phyloP scores from a whole-genome alignment of 2,113 vertebrate species.

The Anolis carolinensis region DNA sequence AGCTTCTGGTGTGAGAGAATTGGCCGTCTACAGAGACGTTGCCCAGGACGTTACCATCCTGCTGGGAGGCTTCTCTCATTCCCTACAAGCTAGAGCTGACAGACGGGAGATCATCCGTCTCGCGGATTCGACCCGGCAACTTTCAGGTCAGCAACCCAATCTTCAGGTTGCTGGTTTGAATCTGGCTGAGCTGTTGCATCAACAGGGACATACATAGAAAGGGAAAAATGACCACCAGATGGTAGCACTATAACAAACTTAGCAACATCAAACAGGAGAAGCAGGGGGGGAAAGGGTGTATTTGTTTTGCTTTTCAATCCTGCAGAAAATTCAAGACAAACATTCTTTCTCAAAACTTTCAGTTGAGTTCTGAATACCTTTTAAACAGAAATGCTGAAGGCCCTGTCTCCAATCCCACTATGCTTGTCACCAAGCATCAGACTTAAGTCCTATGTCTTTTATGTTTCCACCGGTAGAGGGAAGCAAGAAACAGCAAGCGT shows the following conservation, averaged over 20 bases:
- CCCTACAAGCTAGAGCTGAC: too few species aligned
- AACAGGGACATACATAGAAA: neutral
- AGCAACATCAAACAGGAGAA: neutral
- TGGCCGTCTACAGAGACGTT: too few species aligned
- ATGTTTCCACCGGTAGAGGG: constrained; percentile 74
- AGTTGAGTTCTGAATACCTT: neutral
- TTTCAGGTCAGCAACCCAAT: too few species aligned
- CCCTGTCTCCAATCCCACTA: neutral
- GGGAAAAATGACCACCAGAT: neutral
- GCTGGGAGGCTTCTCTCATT: too few species aligned
- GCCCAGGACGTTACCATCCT: too few species aligned
- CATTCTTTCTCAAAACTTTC: neutral
- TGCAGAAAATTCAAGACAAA: neutral
- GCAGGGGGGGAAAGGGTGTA: neutral
- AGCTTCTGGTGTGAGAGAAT: too few species aligned
- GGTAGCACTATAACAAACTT: neutral
- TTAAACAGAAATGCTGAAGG: constrained; percentile 34
- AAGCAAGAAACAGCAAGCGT: constrained; percentile 69
- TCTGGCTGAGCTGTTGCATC: too few species aligned
- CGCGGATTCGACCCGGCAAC: too few species aligned
- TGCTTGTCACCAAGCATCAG: neutral
- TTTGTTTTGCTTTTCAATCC: neutral
- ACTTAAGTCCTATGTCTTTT: constrained; percentile 49
- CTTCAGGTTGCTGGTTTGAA: too few species aligned
- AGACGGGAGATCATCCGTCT: too few species aligned